These are phyloP conservation scores for Thunnus maccoyii DNA, from an alignment of 2,113 vertebrate genomes.

Conservation along the genomic window DNA sequence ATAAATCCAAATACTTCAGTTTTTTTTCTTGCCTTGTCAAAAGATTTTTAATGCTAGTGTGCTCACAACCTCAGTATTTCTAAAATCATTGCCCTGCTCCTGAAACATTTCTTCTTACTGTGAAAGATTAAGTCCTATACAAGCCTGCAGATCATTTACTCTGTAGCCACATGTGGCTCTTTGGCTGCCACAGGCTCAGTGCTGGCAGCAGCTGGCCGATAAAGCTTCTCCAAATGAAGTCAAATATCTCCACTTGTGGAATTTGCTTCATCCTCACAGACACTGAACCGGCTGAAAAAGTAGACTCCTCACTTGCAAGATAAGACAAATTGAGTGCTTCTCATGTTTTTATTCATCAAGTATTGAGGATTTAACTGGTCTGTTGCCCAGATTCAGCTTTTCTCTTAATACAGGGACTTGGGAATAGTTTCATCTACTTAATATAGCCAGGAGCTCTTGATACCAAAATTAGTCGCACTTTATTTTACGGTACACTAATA, in stretches of 20 bases:
- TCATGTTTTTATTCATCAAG: slow-evolving; percentile 62
- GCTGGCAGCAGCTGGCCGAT: not conserved
- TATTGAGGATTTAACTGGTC: slow-evolving; percentile 46
- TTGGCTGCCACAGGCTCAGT: not conserved
- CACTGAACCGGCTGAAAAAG: slow-evolving; percentile 3
- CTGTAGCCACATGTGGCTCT: not conserved
- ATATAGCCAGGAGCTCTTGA: slow-evolving; percentile 37
- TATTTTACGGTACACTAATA: too few species aligned
- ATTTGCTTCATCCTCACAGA: slow-evolving; percentile 33
- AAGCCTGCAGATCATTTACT: too few species aligned
- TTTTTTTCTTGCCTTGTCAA: too few species aligned
- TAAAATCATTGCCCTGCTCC: too few species aligned
- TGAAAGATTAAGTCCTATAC: too few species aligned
- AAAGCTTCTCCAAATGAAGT: slow-evolving; percentile 27
- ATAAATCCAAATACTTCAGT: too few species aligned
- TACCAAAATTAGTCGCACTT: not conserved
- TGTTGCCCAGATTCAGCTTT: slow-evolving; percentile 43
- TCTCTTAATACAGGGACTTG: slow-evolving; percentile 25
- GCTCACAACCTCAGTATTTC: too few species aligned
- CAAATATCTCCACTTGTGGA: slow-evolving; percentile 34
- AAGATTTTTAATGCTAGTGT: too few species aligned
- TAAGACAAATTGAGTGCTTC: slow-evolving; percentile 21
- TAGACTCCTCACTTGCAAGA: slow-evolving; percentile 12
- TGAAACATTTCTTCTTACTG: too few species aligned
- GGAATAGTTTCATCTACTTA: slow-evolving; percentile 14